Evolutionary conservation across 2,888 invertebrate species (phyloP).

Genomic region (Pheosia gnoma): DNA sequence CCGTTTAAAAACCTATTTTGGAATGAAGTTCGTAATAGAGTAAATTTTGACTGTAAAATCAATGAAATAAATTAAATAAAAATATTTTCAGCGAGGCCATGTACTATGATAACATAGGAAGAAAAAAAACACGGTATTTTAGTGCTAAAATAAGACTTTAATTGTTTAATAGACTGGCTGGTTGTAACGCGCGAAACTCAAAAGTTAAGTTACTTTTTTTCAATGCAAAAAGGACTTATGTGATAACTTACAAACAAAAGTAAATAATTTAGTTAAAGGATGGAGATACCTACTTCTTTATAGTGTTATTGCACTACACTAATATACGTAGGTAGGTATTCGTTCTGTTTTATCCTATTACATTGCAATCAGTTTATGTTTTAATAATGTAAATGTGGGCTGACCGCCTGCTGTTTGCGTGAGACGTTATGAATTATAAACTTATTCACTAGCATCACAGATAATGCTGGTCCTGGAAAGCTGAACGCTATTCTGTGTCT

Average conservation of each 20-base stretch:
- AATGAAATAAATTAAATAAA: constrained; percentile 31
- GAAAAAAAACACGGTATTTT: not conserved
- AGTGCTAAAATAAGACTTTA: not conserved
- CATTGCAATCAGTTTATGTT: no score
- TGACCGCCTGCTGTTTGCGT: no score
- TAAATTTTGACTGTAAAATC: constrained; percentile 28
- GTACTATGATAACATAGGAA: constrained; percentile 10
- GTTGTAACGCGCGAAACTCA: not conserved
- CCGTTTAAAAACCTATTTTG: constrained; percentile 51
- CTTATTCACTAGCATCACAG: no score
- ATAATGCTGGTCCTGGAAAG: no score
- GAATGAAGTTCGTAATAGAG: constrained; percentile 39
- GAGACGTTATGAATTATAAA: no score
- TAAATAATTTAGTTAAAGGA: not conserved
- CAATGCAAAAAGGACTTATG: not conserved
- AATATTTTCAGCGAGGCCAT: constrained; percentile 38
- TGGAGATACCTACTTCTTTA: not conserved
- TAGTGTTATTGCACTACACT: no score
- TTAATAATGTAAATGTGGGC: no score
- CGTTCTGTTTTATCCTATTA: no score
- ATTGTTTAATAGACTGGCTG: not conserved
- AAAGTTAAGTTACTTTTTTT: not conserved
- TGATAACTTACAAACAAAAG: no score
- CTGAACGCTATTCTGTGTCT: no score
- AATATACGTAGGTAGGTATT: no score